Base-by-base conservation (phyloP, 1,140 invertebrate genomes). In the Pygmarrhopalites habei region DNA sequence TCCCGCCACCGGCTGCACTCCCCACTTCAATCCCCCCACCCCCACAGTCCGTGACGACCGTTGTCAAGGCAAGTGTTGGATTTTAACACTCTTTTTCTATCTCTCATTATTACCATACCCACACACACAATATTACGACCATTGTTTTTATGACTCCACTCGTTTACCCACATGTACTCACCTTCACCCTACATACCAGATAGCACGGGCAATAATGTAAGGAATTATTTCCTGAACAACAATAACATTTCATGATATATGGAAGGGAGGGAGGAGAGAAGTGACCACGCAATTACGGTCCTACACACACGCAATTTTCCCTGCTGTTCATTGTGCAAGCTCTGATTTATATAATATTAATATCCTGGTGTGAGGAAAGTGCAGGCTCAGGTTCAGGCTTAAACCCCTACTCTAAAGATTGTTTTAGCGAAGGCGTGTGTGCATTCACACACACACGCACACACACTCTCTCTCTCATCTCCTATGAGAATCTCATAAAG, bases 1-100 rank as follows among this genome's bases (percentile, higher is more conserved):
- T 71, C 14, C 64, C 66, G 2, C 59, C 68, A 7, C 60, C 65
- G 39, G 29, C 59, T 15, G 58, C 65, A 0, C 44, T 60, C 1
- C 60, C 43, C 35, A n/a, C 52, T 35, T 19, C 43, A 12, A 43
- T 64, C 12, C 53, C 53, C 7, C 35, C 62, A 15, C 19, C 44
- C 23, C 58, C 61, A 21, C 62, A 58, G 28, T 63, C 67, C 21
- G 68, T 69, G 7, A 59, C 64, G 15, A 68, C 66, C 10, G 64
- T 71, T 56, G 69, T 71, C 32, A 71, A 69, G 65, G 67, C 56
- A 57, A 62, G 63, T 66, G 49, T 41, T 26, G 12, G 12, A 41
- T 41, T 41, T n/a, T n/a, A 35, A 35, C 32, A 7, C 32, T 7
- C 5, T 15, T 7, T 35, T 35, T 35, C 32, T 35, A 35, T 35